Conservation (phyloP, 2,113 vertebrate species). For the Butorides virescens region DNA sequence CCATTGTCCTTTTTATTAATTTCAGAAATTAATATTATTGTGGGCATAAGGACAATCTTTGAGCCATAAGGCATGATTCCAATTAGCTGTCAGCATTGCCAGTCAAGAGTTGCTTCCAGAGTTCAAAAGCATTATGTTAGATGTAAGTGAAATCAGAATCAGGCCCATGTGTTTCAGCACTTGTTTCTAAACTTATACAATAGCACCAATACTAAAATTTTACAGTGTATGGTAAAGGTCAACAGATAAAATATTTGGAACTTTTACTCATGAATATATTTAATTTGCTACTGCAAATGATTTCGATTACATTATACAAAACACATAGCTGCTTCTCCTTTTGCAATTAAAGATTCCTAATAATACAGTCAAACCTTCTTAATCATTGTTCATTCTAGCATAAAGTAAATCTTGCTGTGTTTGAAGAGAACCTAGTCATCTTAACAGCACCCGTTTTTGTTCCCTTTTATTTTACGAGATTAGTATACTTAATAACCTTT, state of each 20-base stretch:
- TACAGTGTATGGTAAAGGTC: not conserved
- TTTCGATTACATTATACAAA: conserved; percentile 54
- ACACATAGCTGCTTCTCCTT: conserved; percentile 27
- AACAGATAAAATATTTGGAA: conserved; percentile 35
- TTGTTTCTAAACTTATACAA: not conserved
- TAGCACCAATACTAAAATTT: not conserved
- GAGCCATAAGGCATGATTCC: not conserved
- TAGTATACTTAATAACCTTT: conserved; percentile 39
- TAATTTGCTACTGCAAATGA: conserved; percentile 48
- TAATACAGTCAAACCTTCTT: conserved; percentile 44
- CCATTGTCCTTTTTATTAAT: not conserved
- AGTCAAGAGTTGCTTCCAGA: not conserved
- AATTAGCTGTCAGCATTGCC: not conserved
- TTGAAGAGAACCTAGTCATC: conserved; percentile 57
- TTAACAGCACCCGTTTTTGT: conserved; percentile 9
- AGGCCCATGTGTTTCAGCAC: too few species aligned
- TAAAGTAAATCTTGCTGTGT: conserved; percentile 61
- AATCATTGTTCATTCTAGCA: conserved; percentile 66
- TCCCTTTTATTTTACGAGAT: conserved; percentile 20
- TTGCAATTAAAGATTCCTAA: conserved; percentile 65
- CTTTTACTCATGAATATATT: conserved; percentile 63
- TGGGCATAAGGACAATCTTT: not conserved
- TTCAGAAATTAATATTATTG: not conserved
- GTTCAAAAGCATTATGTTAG: not conserved
- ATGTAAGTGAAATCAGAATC: not conserved